Conservation (phyloP, 2,113 vertebrate genomes). For the Cariama cristata region DNA sequence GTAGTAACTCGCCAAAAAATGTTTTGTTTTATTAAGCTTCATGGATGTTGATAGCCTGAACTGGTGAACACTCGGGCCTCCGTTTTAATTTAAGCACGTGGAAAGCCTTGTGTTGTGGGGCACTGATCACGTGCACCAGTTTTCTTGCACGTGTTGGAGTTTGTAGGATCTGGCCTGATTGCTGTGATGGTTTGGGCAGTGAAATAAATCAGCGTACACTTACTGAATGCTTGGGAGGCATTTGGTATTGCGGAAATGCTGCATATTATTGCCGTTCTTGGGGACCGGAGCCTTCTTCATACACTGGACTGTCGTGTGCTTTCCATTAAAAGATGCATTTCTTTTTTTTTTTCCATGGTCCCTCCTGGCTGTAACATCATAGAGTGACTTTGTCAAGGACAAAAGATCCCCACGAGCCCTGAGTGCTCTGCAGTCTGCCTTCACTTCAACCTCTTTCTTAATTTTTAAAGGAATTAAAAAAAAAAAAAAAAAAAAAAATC, state of each 20-base stretch:
- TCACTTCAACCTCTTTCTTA: conserved; percentile 11
- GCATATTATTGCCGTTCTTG: not conserved
- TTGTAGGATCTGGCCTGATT: not conserved
- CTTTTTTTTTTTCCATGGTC: not conserved
- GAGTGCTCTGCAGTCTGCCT: not conserved
- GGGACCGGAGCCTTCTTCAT: not conserved
- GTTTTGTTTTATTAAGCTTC: conserved; percentile 64
- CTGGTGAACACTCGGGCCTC: not conserved
- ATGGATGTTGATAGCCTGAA: conserved; percentile 41
- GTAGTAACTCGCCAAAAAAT: conserved; percentile 42
- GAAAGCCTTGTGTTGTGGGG: not conserved
- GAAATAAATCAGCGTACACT: not conserved
- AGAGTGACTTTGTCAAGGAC: conserved; percentile 61
- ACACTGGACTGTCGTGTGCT: not conserved
- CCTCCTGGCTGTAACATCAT: conserved; percentile 26
- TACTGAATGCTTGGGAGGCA: not conserved
- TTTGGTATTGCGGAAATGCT: not conserved
- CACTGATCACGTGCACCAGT: not conserved
- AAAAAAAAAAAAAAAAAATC: not conserved
- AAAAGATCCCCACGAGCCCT: conserved; percentile 30
- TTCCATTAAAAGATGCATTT: not conserved
- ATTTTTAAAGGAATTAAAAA: conserved; percentile 25
- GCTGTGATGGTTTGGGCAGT: not conserved
- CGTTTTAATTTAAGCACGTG: not conserved
- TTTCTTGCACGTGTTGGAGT: not conserved